Evolutionary conservation across 1,140 invertebrate species (phyloP).

Genomic region (Nasonia vitripennis): DNA sequence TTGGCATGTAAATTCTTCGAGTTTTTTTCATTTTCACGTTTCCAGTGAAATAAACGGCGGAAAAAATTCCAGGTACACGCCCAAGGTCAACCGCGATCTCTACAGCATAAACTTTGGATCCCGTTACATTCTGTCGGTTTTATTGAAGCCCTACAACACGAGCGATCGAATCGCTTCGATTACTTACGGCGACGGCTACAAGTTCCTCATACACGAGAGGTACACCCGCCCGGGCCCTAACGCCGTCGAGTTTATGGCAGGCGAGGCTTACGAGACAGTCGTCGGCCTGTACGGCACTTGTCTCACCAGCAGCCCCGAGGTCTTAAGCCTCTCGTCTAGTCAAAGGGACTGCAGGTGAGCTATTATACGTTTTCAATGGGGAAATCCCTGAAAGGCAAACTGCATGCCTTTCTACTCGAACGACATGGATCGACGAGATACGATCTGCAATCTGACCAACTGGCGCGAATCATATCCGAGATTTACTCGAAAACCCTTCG

Average conservation of each 20-base stretch:
- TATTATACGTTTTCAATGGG: not conserved
- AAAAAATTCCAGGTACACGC: not conserved
- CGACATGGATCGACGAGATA: not conserved
- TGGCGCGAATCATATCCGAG: constrained; percentile 40
- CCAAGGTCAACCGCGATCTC: not conserved
- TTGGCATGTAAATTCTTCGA: no score
- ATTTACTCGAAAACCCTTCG: constrained; percentile 44
- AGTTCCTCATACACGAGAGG: constrained; percentile 58
- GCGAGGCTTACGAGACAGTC: constrained; percentile 52
- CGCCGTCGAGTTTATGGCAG: constrained; percentile 54
- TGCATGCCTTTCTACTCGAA: constrained; percentile 54
- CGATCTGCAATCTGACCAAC: constrained; percentile 56
- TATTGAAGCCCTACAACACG: constrained; percentile 51
- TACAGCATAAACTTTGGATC: constrained; percentile 52
- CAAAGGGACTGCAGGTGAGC: constrained; percentile 31
- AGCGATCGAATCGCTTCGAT: constrained; percentile 51
- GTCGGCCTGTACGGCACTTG: constrained; percentile 49
- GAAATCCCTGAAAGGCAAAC: not conserved
- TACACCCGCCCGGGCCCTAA: constrained; percentile 53
- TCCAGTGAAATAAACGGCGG: no score
- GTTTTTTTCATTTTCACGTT: no score
- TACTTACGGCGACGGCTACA: constrained; percentile 55
- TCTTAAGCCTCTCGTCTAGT: constrained; percentile 42
- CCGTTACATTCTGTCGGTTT: constrained; percentile 54
- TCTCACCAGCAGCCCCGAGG: constrained; percentile 54